Evolutionary conservation across 2,888 invertebrate genomes (phyloP), one percentile per base, ranked within the genome.

Genomic region (Troides helena): DNA sequence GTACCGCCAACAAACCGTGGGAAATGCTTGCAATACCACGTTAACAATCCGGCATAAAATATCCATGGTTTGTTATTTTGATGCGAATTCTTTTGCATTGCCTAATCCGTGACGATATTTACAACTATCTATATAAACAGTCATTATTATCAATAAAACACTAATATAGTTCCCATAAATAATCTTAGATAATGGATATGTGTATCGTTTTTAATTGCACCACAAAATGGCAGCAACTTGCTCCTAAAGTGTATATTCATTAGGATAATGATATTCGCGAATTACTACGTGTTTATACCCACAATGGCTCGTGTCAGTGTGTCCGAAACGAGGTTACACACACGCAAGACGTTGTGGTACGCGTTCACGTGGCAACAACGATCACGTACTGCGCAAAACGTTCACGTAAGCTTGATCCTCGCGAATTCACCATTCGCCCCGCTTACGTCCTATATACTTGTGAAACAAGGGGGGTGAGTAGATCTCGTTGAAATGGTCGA

Each of bases 311-410:
- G 80, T 82, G 79, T 84, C 84, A 80, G 88, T 88, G 87, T 89
- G 90, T 88, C 87, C 87, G 86, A 90, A 92, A 87, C 89, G 92
- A 90, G 92, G 92, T 89, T 92, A 89, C 90, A 91, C 89, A 89
- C 90, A 86, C 79, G 82, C 83, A 82, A 76, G 75, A 75, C 78
- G 80, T 39, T 76, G 77, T 86, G 82, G 83, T 87, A 85, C 81
- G 83, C 83, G 84, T 88, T 89, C 85, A 88, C 91, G 89, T 90
- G 85, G 91, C 87, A 92, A 91, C 91, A 89, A 85, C 87, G 84
- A 85, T 88, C 87, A 87, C 85, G 84, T 83, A 85, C 83, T 79
- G 78, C 79, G 78, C 79, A 83, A 83, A 77, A 74, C 73, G 83
- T 60, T 91, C 84, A 82, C 72, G 71, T 64, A 70, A 77, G 56